Conservation (phyloP, 1,140 invertebrate species). For the Musca domestica region DNA sequence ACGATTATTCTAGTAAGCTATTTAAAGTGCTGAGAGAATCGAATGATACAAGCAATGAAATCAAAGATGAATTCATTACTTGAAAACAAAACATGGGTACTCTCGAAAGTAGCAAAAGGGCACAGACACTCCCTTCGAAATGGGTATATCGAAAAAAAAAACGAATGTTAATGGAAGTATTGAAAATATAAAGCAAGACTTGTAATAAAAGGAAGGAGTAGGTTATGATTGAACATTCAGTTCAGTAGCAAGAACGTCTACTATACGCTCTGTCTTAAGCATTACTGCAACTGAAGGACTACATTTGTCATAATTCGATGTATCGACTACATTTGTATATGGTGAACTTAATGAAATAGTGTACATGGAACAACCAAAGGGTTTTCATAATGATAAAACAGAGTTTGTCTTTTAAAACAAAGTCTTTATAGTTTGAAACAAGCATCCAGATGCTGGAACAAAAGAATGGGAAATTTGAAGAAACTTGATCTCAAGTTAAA, state of each 20-base stretch:
- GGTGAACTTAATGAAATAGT: slow-evolving; percentile 37
- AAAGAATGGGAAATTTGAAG: slow-evolving; percentile 30
- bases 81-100: too few species aligned
- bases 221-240: slow-evolving; percentile 23
- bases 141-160: slow-evolving; percentile 10
- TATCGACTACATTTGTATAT: slow-evolving; percentile 29
- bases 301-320: too few species aligned
- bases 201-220: slow-evolving; percentile 13
- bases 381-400: slow-evolving; percentile 24
- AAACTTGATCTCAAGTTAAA: slow-evolving; percentile 26
- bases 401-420: slow-evolving; percentile 33
- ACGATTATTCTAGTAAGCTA: too few species aligned
- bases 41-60: too few species aligned
- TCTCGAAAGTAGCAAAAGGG: too few species aligned
- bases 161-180: slow-evolving; percentile 21
- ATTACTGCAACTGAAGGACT: too few species aligned
- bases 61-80: too few species aligned
- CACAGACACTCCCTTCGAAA: background rate
- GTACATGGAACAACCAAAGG: slow-evolving; percentile 47
- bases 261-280: slow-evolving; percentile 29
- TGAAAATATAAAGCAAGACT: slow-evolving; percentile 48
- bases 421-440: slow-evolving; percentile 42
- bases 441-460: slow-evolving; percentile 36
- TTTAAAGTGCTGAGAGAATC: too few species aligned
- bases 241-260: slow-evolving; percentile 1